Base-by-base conservation (phyloP, 2,113 vertebrate genomes). In the Alligator mississippiensis region DNA sequence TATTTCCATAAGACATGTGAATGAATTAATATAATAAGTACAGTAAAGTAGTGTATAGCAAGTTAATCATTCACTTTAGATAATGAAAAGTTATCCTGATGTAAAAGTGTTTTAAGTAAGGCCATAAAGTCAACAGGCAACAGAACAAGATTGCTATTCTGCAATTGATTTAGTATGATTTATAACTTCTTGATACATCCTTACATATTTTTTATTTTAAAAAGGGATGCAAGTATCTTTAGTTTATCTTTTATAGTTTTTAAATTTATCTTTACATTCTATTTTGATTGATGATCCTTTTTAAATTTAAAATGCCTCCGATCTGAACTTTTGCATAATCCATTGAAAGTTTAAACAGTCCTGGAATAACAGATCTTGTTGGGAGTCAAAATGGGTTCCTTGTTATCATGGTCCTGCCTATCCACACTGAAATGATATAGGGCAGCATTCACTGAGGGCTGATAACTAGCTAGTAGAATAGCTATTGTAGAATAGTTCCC, bases 41-140 rank as follows among this genome's bases (percentile, higher is more conserved):
- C 19, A 66, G 25, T 4, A 80, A 38, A 63, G 6, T 68, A 54
- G 80, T 14, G 83, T 21, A 81, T 3, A 87, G 5, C 38, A 80
- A 72, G 72, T 78, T 66, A 76, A 6, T 66, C 5, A 82, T 5
- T 84, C 91, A 93, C 61, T 92, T 88, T 75, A 88, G 70, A 21
- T 75, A 88, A 84, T 4, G 54, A 27, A 90, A 88, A 88, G 25
- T 19, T 88, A 90, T 34, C 34, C 34, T 94, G 27, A 77, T 4
- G 21, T 57, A 38, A 22, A 74, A 72, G 61, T 5, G 77, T 55
- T 12, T 80, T 64, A 90, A 61, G 17, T 27, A 91, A 72, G 21
- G 34, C 21, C 54, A 64, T 78, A 80, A 90, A 90, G 66, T 76
- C 28, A 90, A 68, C 60, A 89, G 15, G 47, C 76, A 47, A 80